These are phyloP conservation scores for Hippocampus zosterae DNA, from an alignment of 2,113 vertebrate genomes.

Conservation along the genomic window DNA sequence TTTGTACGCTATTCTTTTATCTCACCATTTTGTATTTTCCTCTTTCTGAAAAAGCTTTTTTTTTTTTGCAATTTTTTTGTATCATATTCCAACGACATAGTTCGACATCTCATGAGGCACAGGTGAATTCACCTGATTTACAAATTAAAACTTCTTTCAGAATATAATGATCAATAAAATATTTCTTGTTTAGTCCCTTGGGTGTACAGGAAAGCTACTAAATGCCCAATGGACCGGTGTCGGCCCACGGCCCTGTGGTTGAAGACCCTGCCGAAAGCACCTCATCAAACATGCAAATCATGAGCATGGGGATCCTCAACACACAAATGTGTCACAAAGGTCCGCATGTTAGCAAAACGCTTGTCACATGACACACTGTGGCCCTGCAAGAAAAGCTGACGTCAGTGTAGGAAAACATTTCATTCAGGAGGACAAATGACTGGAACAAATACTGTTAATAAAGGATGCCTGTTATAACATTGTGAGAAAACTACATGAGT, in stretches of 20 bases:
- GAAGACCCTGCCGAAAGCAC: background rate
- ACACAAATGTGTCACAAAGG: background rate
- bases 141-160: too few relatives aligned
- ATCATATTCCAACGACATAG: too few relatives aligned
- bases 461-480: background rate
- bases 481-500: background rate
- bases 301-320: background rate
- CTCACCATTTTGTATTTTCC: too few relatives aligned
- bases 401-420: conserved; percentile 56
- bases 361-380: conserved; percentile 56
- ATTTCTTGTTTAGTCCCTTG: background rate
- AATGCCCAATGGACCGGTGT: background rate
- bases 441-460: background rate
- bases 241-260: background rate
- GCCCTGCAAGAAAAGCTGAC: conserved; percentile 51
- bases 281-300: background rate
- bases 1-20: too few relatives aligned
- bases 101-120: too few relatives aligned
- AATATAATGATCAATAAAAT: background rate
- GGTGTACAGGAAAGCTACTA: background rate
- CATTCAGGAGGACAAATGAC: background rate
- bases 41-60: too few relatives aligned
- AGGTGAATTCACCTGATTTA: too few relatives aligned
- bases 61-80: too few relatives aligned
- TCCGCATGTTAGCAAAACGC: conserved; percentile 21